phyloP scores from a whole-genome alignment of 2,797 vertebrate species.

The Cetoscarus ocellatus region DNA sequence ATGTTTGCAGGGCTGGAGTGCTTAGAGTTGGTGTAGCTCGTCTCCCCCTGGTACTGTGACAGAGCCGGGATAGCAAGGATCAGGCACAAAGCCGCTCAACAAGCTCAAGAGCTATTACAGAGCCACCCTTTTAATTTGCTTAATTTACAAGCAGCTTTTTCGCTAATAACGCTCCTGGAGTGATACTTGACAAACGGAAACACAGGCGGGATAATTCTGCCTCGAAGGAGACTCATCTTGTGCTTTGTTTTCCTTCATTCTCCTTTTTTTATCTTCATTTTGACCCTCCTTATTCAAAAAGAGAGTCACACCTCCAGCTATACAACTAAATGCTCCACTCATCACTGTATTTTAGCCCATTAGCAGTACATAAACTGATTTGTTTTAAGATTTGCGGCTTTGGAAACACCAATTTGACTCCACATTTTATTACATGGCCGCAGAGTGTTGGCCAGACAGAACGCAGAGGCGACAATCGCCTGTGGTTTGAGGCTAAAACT shows the following conservation, averaged over 20 bases:
- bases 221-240: conserved; percentile 58
- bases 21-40: conserved; percentile 61
- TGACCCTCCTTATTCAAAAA: conserved; percentile 1
- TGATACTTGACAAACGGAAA: conserved; percentile 84
- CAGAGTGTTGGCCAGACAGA: conserved; percentile 68
- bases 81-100: conserved; percentile 77
- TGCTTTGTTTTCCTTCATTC: conserved; percentile 38
- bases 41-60: conserved; percentile 77
- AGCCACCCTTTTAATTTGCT: conserved; percentile 81
- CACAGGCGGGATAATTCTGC: conserved; percentile 71
- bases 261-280: neutral
- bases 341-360: conserved; percentile 74
- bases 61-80: conserved; percentile 74
- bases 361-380: conserved; percentile 87
- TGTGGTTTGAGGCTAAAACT: conserved; percentile 73
- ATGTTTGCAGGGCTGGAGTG: conserved; percentile 67
- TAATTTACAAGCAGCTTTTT: conserved; percentile 82
- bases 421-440: conserved; percentile 74
- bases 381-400: conserved; percentile 83
- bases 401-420: conserved; percentile 76
- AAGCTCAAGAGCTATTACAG: conserved; percentile 77
- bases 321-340: conserved; percentile 61
- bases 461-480: conserved; percentile 66
- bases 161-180: conserved; percentile 80
- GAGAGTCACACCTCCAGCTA: conserved; percentile 65